Evolutionary conservation across 2,888 invertebrate genomes (phyloP).

Genomic region (Amitus sp.): DNA sequence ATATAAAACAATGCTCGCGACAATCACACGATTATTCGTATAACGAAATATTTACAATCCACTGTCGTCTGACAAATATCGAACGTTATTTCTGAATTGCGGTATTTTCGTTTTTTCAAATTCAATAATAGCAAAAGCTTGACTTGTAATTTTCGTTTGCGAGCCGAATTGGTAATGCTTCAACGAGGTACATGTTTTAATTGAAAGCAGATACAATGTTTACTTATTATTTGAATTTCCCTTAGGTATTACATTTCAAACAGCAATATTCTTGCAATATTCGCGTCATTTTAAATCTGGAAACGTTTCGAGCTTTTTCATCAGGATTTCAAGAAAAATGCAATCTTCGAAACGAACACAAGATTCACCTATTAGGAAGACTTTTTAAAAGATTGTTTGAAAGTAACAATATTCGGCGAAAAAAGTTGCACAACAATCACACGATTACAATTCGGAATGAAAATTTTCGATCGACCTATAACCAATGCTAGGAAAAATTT

Average conservation of each 20-base stretch:
- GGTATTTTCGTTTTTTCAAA: neutral
- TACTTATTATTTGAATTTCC: neutral
- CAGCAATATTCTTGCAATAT: conserved; percentile 12
- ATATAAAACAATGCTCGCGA: conserved; percentile 5
- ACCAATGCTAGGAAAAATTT: too few species aligned
- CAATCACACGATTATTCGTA: neutral
- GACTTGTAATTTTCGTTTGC: too few species aligned
- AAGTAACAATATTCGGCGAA: too few species aligned
- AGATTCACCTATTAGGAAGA: too few species aligned
- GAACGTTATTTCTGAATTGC: neutral
- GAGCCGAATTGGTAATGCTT: neutral
- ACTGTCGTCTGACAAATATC: conserved; percentile 1
- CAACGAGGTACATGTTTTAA: neutral
- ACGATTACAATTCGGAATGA: too few species aligned
- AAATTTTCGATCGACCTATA: too few species aligned
- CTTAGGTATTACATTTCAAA: conserved; percentile 17
- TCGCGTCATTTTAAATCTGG: conserved; percentile 13
- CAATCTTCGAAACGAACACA: too few species aligned
- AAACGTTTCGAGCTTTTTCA: conserved; percentile 11
- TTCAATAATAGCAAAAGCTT: conserved; percentile 1
- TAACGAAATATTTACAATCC: neutral
- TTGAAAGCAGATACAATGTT: conserved; percentile 1
- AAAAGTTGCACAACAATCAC: too few species aligned
- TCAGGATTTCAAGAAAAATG: too few species aligned
- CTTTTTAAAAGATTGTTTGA: too few species aligned